A percentile compares a stretch with the other conserved stretches of the same genome.
phyloP scores from a whole-genome alignment of 2,797 vertebrate species.

The Labroides dimidiatus region DNA sequence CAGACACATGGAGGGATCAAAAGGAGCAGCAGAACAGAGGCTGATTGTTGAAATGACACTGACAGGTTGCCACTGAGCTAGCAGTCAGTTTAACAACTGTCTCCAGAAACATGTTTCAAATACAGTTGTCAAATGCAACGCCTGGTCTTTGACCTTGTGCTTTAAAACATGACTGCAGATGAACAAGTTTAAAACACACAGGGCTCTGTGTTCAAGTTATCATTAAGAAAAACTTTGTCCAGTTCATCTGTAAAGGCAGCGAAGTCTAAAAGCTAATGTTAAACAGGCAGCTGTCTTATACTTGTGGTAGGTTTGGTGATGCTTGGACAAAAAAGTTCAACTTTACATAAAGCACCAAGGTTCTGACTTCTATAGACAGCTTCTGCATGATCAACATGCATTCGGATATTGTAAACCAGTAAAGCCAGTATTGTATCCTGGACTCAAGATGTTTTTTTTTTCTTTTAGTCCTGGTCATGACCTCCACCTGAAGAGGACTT shows the following conservation, averaged over 20 bases:
- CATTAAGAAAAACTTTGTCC: not conserved
- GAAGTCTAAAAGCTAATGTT: not conserved
- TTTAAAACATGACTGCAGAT: not conserved
- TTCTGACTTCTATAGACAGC: too few species aligned
- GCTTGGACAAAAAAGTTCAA: too few species aligned
- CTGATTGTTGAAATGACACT: constrained; percentile 19
- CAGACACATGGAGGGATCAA: constrained; percentile 32
- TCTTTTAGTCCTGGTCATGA: too few species aligned
- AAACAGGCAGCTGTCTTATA: too few species aligned
- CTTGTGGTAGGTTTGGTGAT: too few species aligned
- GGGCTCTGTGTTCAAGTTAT: too few species aligned
- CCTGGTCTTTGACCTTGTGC: not conserved
- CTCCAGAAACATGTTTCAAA: not conserved
- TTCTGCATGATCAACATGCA: too few species aligned
- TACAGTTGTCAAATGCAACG: not conserved
- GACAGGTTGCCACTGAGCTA: constrained; percentile 15
- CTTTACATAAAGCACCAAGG: too few species aligned
- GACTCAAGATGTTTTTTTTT: too few species aligned
- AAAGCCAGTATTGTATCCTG: too few species aligned
- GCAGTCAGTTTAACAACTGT: constrained; percentile 17
- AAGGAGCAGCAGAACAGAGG: constrained; percentile 25
- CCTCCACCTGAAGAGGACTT: too few species aligned
- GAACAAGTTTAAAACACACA: not conserved
- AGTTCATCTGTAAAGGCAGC: not conserved
- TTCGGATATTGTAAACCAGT: too few species aligned